Evolutionary conservation across 2,113 vertebrate genomes (phyloP).

Genomic region (Phalacrocorax carbo): DNA sequence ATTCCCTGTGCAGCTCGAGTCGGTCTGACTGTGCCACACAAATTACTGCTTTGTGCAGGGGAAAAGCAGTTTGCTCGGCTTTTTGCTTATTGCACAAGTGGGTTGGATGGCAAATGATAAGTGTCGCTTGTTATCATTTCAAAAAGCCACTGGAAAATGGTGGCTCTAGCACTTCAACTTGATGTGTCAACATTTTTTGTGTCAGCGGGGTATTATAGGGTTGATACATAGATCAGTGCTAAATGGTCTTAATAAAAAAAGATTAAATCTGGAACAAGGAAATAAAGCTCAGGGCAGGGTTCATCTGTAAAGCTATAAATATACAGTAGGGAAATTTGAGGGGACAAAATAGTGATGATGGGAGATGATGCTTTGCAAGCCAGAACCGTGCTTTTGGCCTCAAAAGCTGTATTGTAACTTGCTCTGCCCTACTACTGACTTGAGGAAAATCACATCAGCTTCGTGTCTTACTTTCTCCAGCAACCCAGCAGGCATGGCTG

Average conservation of each 20-base stretch:
- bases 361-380: not conserved
- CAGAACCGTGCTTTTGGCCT: not conserved
- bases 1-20: not conserved
- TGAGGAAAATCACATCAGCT: not conserved
- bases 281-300: conserved; percentile 12
- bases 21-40: not conserved
- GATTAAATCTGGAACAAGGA: conserved; percentile 18
- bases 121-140: not conserved
- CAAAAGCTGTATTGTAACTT: not conserved
- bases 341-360: not conserved
- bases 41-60: conserved; percentile 51
- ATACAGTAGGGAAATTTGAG: conserved; percentile 15
- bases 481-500: not conserved
- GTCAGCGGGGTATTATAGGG: not conserved
- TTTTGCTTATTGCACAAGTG: conserved; percentile 49
- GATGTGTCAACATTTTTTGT: conserved; percentile 21
- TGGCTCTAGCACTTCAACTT: not conserved
- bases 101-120: conserved; percentile 9
- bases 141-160: conserved; percentile 14
- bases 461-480: not conserved
- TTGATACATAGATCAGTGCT: not conserved
- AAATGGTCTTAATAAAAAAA: conserved; percentile 45
- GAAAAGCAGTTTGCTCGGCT: not conserved
- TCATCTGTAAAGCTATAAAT: conserved; percentile 42
- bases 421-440: not conserved